A percentile compares a stretch with the other conserved stretches of the same genome.
phyloP scores from a whole-genome alignment of 2,888 invertebrate genomes.

The Chymomyza amoena region DNA sequence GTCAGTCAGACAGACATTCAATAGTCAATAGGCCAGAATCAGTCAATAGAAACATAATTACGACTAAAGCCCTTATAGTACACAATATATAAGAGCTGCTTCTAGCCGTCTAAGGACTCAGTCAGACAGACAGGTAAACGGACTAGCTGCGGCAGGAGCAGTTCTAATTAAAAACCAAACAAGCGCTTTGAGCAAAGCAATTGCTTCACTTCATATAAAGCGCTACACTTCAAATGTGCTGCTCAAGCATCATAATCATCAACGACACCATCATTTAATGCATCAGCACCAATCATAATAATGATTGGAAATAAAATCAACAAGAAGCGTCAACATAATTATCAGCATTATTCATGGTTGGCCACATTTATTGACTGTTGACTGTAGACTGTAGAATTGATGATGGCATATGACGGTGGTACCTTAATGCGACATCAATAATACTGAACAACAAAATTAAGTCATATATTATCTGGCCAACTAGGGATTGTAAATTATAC shows the following conservation, averaged over 20 bases:
- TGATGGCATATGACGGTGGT: not conserved
- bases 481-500: not conserved
- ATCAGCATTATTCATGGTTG: slow-evolving; percentile 5
- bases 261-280: not conserved
- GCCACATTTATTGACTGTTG: not conserved
- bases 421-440: not conserved
- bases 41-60: slow-evolving; percentile 41
- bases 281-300: not conserved
- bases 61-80: slow-evolving; percentile 20
- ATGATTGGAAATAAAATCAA: slow-evolving; percentile 9
- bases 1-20: not conserved
- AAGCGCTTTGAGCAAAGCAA: slow-evolving; percentile 20
- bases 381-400: not conserved
- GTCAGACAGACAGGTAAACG: not conserved
- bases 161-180: slow-evolving; percentile 51
- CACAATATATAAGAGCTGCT: not conserved
- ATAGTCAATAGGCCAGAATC: slow-evolving; percentile 17
- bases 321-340: slow-evolving; percentile 34
- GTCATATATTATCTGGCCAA: not conserved
- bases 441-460: not conserved
- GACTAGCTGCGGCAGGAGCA: not conserved
- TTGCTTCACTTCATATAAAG: slow-evolving; percentile 42
- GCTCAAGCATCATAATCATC: slow-evolving; percentile 22
- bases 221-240: slow-evolving; percentile 6
- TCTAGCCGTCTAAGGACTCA: not conserved